Percentiles rank a stretch among this genome's conserved stretches.
Evolutionary conservation across 2,113 vertebrate genomes (phyloP).

Genomic region (Coracopsis vasa): DNA sequence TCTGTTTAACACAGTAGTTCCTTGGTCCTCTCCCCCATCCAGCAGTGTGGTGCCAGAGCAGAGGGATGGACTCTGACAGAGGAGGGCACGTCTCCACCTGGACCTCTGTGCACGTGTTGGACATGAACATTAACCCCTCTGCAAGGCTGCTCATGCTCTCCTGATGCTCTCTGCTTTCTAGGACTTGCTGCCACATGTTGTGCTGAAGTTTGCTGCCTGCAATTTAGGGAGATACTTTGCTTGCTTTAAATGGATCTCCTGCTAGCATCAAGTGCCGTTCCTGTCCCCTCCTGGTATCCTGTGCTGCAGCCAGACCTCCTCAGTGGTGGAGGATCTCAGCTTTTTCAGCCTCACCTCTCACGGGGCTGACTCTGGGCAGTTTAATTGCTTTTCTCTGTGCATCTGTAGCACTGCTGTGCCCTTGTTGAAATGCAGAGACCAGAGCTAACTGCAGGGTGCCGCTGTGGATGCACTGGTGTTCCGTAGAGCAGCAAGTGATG

Average conservation of each 20-base stretch:
- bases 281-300: background rate
- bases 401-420: background rate
- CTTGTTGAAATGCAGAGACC: background rate
- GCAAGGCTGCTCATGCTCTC: fast-evolving
- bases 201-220: background rate
- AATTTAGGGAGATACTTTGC: background rate
- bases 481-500: background rate
- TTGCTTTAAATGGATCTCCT: background rate
- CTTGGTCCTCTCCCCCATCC: background rate
- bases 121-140: background rate
- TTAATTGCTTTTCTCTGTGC: background rate
- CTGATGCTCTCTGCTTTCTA: fast-evolving
- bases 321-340: background rate
- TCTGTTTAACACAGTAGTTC: background rate
- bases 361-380: background rate
- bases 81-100: background rate
- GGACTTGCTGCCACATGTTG: fast-evolving
- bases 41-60: background rate
- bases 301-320: background rate
- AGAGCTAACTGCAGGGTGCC: background rate
- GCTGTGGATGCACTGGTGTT: background rate
- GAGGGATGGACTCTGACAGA: background rate
- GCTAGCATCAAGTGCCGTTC: background rate
- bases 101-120: background rate
- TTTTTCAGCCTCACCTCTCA: background rate